Evolutionary conservation across 2,888 invertebrate species (phyloP).

Genomic region (Cabera pusaria): DNA sequence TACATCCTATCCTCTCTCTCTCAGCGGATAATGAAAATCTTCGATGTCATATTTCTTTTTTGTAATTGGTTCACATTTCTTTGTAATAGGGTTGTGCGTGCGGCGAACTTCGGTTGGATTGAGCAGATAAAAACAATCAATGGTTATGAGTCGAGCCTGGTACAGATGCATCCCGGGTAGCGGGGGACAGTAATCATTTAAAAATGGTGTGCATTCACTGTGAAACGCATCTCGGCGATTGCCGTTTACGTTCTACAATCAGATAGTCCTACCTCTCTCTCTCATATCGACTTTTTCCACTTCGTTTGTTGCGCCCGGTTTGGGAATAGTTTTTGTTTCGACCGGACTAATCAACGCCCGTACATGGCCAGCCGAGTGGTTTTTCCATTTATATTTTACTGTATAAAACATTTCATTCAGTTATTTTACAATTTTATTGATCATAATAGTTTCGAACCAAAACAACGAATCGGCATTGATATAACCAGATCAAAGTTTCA

Average conservation of each 20-base stretch:
- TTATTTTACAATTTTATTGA: slow-evolving; percentile 36
- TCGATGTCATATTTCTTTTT: slow-evolving; percentile 63
- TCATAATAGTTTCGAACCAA: slow-evolving; percentile 37
- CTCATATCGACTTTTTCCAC: slow-evolving; percentile 80
- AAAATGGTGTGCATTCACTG: slow-evolving; percentile 68
- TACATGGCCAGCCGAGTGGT: slow-evolving; percentile 56
- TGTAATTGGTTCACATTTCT: slow-evolving; percentile 71
- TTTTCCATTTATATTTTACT: slow-evolving; percentile 50
- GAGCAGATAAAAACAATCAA: slow-evolving; percentile 66
- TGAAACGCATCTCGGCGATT: slow-evolving; percentile 73
- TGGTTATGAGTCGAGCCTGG: slow-evolving; percentile 56
- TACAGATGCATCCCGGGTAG: slow-evolving; percentile 31
- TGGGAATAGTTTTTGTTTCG: slow-evolving; percentile 79
- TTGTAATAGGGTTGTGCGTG: slow-evolving; percentile 63
- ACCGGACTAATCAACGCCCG: slow-evolving; percentile 76
- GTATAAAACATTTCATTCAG: slow-evolving; percentile 47
- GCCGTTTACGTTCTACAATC: slow-evolving; percentile 75
- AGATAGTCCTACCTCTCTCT: slow-evolving; percentile 57
- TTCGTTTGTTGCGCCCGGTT: slow-evolving; percentile 73
- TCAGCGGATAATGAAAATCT: slow-evolving; percentile 63
- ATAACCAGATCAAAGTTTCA: slow-evolving; percentile 5
- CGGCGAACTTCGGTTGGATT: slow-evolving; percentile 56
- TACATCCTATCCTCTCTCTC: slow-evolving; percentile 40
- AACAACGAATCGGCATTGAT: slow-evolving; percentile 6
- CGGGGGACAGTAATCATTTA: slow-evolving; percentile 63